Evolutionary conservation across 2,797 vertebrate genomes (phyloP).

Genomic region (Calcarius lapponicus): DNA sequence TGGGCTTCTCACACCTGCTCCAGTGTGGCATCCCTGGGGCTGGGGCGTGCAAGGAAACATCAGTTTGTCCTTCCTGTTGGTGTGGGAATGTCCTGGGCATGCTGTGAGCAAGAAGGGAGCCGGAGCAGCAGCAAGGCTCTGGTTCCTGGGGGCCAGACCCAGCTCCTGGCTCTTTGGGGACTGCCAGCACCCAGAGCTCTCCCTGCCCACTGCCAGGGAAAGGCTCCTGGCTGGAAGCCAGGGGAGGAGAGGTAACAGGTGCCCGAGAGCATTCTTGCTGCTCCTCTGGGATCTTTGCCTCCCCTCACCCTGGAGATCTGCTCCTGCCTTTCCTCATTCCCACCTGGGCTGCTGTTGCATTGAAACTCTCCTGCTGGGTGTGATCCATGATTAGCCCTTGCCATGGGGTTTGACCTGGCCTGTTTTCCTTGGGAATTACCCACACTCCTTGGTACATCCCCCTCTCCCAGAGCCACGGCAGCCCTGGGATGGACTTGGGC

Average conservation of each 20-base stretch:
- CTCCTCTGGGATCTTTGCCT: not conserved
- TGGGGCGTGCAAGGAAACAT: not conserved
- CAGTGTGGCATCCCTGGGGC: rapidly evolving
- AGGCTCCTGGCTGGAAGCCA: not conserved
- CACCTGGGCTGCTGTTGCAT: rapidly evolving
- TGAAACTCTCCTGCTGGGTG: not conserved
- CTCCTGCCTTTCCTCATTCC: not conserved
- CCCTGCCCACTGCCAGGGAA: not conserved
- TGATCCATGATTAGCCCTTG: not conserved
- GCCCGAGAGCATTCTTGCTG: not conserved
- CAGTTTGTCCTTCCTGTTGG: not conserved
- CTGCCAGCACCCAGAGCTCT: not conserved
- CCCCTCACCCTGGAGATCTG: rapidly evolving
- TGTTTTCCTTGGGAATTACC: not conserved
- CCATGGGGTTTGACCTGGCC: not conserved
- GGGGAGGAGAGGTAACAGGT: not conserved
- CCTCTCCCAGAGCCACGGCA: rapidly evolving
- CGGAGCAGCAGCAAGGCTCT: not conserved
- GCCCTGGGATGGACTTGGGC: not conserved
- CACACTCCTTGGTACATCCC: not conserved
- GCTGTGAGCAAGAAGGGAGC: not conserved
- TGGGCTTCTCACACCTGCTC: not conserved
- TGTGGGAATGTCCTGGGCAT: rapidly evolving
- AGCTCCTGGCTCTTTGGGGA: not conserved
- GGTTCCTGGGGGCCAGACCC: not conserved